Conservation (phyloP, 2,113 vertebrate genomes). For the Cryptotis parvus region DNA sequence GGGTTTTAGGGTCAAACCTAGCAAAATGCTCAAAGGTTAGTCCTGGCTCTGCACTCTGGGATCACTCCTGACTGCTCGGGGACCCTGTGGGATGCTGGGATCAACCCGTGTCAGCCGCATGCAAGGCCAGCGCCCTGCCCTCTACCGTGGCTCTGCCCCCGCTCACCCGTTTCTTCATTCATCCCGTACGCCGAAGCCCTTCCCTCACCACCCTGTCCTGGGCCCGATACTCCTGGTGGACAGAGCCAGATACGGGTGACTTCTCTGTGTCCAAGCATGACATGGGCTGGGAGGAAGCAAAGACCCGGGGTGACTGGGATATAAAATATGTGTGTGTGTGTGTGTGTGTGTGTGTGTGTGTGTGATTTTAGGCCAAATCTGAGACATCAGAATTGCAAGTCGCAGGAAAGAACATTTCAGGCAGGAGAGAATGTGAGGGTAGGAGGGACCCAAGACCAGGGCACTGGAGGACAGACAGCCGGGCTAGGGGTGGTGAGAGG, state of each 20-base stretch:
- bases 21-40: too few relatives aligned
- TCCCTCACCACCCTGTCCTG: background rate
- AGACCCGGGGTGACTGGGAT: background rate
- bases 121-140: too few relatives aligned
- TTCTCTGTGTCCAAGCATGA: background rate
- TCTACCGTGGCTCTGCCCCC: background rate
- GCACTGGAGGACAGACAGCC: background rate
- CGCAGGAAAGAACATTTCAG: background rate
- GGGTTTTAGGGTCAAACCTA: too few relatives aligned
- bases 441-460: background rate
- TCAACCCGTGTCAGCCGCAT: too few relatives aligned
- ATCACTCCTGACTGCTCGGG: too few relatives aligned
- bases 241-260: background rate
- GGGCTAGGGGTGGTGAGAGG: background rate
- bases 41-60: too few relatives aligned
- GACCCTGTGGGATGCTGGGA: too few relatives aligned
- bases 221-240: background rate
- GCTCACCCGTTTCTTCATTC: background rate
- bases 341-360: too few relatives aligned
- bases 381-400: background rate
- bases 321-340: too few relatives aligned
- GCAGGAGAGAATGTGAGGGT: background rate
- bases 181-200: background rate
- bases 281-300: too few relatives aligned
- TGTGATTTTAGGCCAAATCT: background rate